Conservation (phyloP, 2,113 vertebrate species). For the Carettochelys insculpta region DNA sequence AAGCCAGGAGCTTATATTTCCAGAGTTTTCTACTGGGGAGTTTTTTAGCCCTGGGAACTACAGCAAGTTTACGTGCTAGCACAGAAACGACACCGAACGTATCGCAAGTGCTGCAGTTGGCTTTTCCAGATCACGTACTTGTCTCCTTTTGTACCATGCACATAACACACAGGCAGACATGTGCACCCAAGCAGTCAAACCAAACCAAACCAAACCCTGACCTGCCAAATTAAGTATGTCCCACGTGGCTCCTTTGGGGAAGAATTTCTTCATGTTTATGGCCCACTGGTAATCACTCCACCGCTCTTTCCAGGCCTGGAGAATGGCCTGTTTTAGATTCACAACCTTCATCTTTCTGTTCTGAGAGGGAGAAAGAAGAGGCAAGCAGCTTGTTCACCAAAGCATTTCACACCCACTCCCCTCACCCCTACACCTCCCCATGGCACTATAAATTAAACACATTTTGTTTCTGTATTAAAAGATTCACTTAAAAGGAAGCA, state of each 20-base stretch:
- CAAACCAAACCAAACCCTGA: conserved; percentile 43
- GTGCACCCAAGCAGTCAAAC: neutral
- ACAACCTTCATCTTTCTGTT: conserved; percentile 89
- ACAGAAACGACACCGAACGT: neutral
- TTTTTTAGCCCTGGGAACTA: neutral
- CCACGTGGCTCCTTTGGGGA: conserved; percentile 94
- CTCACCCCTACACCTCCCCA: neutral
- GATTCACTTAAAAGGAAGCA: neutral
- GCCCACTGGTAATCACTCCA: conserved; percentile 98
- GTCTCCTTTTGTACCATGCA: neutral
- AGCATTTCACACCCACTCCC: neutral
- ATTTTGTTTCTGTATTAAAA: neutral
- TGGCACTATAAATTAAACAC: neutral
- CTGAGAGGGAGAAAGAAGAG: neutral
- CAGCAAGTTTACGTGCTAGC: neutral
- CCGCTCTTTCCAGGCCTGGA: conserved; percentile 97
- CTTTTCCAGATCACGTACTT: neutral
- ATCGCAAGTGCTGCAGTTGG: neutral
- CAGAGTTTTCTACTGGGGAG: neutral
- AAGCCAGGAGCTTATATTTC: neutral
- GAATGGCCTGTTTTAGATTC: conserved; percentile 95
- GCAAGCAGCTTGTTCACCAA: neutral
- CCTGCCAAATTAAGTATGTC: conserved; percentile 97
- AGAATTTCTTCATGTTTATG: conserved; percentile 96
- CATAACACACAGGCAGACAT: neutral